Base-by-base conservation (phyloP, 2,113 vertebrate species). In the Dipodomys spectabilis region DNA sequence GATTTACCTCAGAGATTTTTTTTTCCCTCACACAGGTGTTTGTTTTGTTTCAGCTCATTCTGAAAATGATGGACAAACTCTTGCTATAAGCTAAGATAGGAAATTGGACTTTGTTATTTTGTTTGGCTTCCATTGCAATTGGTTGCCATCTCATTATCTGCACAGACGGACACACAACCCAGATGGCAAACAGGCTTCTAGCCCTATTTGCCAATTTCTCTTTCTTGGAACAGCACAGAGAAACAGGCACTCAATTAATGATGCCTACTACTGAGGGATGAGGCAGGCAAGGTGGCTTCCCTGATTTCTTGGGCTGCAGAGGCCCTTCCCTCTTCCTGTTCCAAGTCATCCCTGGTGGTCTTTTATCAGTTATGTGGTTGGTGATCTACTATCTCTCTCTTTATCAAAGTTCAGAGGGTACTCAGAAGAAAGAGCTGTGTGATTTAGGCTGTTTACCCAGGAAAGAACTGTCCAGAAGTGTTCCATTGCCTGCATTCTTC, bases 121-220 rank as follows among this genome's bases (percentile, higher is more conserved):
- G 3, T 8, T 25, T 68, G 25, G 44, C 35, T 45, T 6, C 44
- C 49, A 18, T 57, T 68, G 62, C 57, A 32, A 0, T 85, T 44
- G 62, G 35, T 28, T 57, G n/a, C 18, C 67, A 2, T 84, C 53
- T 87, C 49, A 71, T 85, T 91, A 30, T 93, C 85, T 86, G 64
- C 73, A 82, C 30, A 86, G 80, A 82, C 32, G 65, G 94, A 92
- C 30, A n/a, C 71, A 67, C 10, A 84, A 69, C 62, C 57, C 88
- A 87, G 69, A 60, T 78, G 73, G 68, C 62, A 39, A 28, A 9
- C 10, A 81, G 62, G 25, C n/a, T 60, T 84, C 62, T 57, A 12
- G 44, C 62, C 28, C 30, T 77, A 7, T 53, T 77, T 86, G 53
- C 30, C 90, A 44, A 65, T 12, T 60, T 44, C 81, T 45, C 15